Evolutionary conservation across 2,888 invertebrate species (phyloP), one percentile per base, ranked within the genome.

Genomic region (Cosmopolites sordidus): DNA sequence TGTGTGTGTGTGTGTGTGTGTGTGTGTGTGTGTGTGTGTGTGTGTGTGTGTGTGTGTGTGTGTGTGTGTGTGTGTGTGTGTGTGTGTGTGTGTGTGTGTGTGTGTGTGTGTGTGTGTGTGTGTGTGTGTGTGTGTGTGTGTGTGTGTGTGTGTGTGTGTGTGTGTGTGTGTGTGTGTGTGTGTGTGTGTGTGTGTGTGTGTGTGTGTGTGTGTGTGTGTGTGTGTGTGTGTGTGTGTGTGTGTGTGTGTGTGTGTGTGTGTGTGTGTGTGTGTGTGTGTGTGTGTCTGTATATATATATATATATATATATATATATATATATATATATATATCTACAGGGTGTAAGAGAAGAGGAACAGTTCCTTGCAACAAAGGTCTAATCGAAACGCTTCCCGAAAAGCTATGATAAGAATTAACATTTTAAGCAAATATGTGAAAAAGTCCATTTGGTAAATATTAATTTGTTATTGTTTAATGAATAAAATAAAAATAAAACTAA

Each of bases 71-170:
- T 40, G 16, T 40, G 16, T 40, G 16, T 40, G 16, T 40, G 16
- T 40, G 16, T 40, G 16, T 40, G 16, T 40, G 16, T 40, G 16
- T 40, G 16, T 40, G 16, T 40, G 16, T 40, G 16, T 40, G 16
- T 40, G 16, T 40, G 16, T 40, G 16, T 40, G 16, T 40, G 16
- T 40, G 16, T 40, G 16, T 40, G 16, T 40, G 16, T 40, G 16
- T 40, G 16, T 40, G 9, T 14, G 16, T 15, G 16, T 40, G 16
- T 40, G 16, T 40, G 16, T 40, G 16, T 40, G 9, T 40, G 16
- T 15, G 16, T 40, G 16, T 40, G 9, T 40, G 16, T 15, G 16
- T 40, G 16, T 40, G 9, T 40, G 16, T 40, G 16, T 40, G 16
- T 40, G 16, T 15, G 16, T 40, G 9, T 40, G 16, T 40, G 16